A percentile compares a stretch with the other conserved stretches of the same genome.
Evolutionary conservation across 2,797 vertebrate genomes (phyloP).

Genomic region (Pangasius mekongensis): DNA sequence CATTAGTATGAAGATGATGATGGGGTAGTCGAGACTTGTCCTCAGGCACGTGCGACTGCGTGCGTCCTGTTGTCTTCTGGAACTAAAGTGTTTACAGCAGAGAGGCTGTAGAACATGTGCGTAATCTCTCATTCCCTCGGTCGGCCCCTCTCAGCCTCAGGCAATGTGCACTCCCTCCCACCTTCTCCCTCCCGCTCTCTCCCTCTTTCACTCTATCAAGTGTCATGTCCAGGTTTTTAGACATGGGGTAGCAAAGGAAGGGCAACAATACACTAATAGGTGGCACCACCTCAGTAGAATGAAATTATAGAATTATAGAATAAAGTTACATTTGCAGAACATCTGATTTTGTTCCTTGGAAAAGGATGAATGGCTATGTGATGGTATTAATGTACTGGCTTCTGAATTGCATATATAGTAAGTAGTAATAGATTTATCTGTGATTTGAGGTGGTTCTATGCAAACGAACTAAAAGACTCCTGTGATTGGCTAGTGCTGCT

Average conservation of each 20-base stretch:
- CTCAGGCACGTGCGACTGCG: constrained; percentile 9
- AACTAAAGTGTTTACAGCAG: constrained; percentile 69
- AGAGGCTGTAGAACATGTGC: constrained; percentile 71
- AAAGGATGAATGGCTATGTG: not conserved
- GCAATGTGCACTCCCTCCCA: not conserved
- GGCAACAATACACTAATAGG: not conserved
- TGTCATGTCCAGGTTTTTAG: not conserved
- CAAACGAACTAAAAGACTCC: not conserved
- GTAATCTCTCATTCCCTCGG: not conserved
- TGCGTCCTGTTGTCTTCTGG: constrained; percentile 50
- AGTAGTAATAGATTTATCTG: not conserved
- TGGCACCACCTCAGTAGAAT: not conserved
- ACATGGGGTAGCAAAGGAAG: not conserved
- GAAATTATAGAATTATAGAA: not conserved
- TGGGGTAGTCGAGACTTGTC: not conserved
- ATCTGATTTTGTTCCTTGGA: not conserved
- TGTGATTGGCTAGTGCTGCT: not conserved
- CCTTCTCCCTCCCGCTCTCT: not conserved
- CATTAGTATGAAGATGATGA: constrained; percentile 9
- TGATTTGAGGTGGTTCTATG: not conserved
- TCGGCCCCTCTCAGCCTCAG: constrained; percentile 12
- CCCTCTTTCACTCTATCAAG: not conserved
- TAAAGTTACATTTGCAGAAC: not conserved
- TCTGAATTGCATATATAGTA: not conserved
- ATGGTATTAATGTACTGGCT: not conserved